Percentiles rank a stretch among this genome's conserved stretches.
phyloP scores from a whole-genome alignment of 1,140 invertebrate species.

The Drosophila funebris region DNA sequence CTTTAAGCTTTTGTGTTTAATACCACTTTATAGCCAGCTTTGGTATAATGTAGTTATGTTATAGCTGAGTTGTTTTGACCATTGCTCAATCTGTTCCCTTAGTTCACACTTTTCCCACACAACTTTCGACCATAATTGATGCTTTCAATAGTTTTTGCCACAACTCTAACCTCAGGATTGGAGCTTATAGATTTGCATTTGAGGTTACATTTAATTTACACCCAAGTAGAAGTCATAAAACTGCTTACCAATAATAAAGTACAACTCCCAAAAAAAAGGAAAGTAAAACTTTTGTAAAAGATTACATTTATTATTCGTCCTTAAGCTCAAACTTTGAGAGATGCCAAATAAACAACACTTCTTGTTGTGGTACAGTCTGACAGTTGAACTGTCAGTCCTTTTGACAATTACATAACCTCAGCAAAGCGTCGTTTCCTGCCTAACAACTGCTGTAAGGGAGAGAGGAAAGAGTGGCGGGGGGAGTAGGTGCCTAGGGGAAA shows the following conservation, averaged over 20 bases:
- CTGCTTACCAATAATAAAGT: not conserved
- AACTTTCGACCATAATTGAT: not conserved
- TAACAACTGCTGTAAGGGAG: not conserved
- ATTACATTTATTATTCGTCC: not conserved
- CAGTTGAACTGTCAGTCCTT: conserved; percentile 13
- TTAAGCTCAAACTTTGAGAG: conserved; percentile 3
- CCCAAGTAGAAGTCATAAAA: too few species aligned
- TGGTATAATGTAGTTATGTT: too few species aligned
- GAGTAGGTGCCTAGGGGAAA: not conserved
- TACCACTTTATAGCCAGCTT: too few species aligned
- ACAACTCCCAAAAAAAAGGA: not conserved
- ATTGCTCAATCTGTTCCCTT: too few species aligned
- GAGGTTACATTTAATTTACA: not conserved
- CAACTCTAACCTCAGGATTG: not conserved
- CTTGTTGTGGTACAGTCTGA: conserved; percentile 5
- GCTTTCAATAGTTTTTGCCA: not conserved
- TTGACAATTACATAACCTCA: conserved; percentile 54
- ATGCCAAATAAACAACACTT: not conserved
- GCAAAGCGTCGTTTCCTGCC: conserved; percentile 14
- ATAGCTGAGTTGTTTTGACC: too few species aligned
- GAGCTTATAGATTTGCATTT: not conserved
- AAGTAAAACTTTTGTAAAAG: conserved; percentile 1
- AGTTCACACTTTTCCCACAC: too few species aligned
- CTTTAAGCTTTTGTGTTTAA: too few species aligned
- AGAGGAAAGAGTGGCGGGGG: not conserved